Evolutionary conservation across 1,140 invertebrate species (phyloP).

Genomic region (Panagrolaimus sp.): DNA sequence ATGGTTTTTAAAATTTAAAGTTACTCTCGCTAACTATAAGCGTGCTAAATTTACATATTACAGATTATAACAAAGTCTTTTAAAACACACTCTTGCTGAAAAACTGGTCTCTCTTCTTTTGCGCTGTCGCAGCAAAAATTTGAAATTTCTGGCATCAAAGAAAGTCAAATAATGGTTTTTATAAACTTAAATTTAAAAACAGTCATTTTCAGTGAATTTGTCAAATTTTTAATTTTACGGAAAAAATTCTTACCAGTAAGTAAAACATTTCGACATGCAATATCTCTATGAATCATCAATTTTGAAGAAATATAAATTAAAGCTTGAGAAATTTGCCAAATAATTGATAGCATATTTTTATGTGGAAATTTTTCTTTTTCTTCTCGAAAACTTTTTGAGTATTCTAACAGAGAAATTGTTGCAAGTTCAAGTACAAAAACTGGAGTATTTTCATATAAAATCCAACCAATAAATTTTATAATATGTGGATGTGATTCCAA

Average conservation of each 20-base stretch:
- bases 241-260: neutral
- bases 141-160: no score
- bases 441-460: neutral
- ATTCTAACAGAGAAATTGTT: neutral
- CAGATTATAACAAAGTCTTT: no score
- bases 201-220: no score
- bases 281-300: neutral
- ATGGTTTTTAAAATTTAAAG: no score
- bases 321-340: neutral
- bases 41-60: no score
- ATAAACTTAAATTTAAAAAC: no score
- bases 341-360: neutral
- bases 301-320: neutral
- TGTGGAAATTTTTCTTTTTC: neutral
- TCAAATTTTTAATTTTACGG: no score
- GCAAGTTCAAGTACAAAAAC: neutral
- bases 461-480: neutral
- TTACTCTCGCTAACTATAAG: no score
- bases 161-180: no score
- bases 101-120: no score
- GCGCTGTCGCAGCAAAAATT: no score
- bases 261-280: conserved; percentile 5
- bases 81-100: no score
- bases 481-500: neutral
- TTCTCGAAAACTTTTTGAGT: neutral